Evolutionary conservation across 2,888 invertebrate genomes (phyloP), one percentile per base, ranked within the genome.

Genomic region (Neocrepidodera transversa): DNA sequence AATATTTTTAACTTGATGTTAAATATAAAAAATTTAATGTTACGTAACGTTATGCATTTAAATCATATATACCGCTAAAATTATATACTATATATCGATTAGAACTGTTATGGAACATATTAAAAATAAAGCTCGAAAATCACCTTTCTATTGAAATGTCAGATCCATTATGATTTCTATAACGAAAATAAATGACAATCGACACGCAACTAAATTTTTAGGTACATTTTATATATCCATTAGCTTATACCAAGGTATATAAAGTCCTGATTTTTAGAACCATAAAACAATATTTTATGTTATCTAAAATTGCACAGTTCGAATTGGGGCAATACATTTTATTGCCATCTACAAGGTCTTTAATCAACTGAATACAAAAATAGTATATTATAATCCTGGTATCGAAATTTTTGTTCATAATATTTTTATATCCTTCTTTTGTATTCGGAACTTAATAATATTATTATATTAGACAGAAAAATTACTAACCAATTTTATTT

Each of bases 161-260:
- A 13, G 11, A 32, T 8, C 23, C 30, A 40, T 51, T 40, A 40
- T 28, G 16, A 40, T 51, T 30, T 40, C 18, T 42, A 40, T 51
- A 40, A 38, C 28, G 17, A 51, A 40, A 51, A 14, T 42, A 51
- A 51, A 51, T 51, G 38, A 51, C 26, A 13, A 11, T 40, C 2
- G 51, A 18, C 51, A 51, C 40, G 51, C 51, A 7, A 51, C 28
- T 16, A n/a, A 40, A 51, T 28, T 26, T 30, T 30, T 30, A 30
- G 10, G 8, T 10, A 10, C 10, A 30, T 10, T 30, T 10, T 30
- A 10, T 40, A 18, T 1, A 6, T 40, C 40, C 17, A 40, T 40
- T 42, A 42, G n/a, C 23, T 42, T 10, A n/a, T 20, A 11, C 11
- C 10, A 11, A 13, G 23, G 5, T 11, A 23, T n/a, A n/a, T 42